Base-by-base conservation (phyloP, 1,140 invertebrate genomes). In the Pollicipes pollicipes region DNA sequence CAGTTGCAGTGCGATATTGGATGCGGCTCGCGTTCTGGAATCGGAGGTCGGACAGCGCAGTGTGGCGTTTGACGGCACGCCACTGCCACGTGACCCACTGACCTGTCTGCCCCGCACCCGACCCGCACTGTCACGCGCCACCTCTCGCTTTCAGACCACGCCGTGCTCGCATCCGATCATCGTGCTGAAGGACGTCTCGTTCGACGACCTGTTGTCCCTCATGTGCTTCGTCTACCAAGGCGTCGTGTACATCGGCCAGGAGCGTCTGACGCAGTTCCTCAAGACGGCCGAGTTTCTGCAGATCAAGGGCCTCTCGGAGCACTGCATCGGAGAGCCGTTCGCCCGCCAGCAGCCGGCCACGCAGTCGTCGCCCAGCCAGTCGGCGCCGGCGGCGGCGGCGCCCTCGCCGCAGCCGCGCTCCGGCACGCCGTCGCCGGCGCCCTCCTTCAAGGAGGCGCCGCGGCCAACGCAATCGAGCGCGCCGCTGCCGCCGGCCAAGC, bases 221-320 rank as follows among this genome's bases (percentile, higher is more conserved):
- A 77, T 84, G 26, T 78, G 79, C 70, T 84, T 84, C 73, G 83
- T 84, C 78, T 84, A 84, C 74, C 79, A 80, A 73, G 83, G 83
- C 66, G 85, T 87, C 80, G 86, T 87, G 21, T 87, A 86, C 73
- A 85, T 87, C 3, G 82, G 84, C 71, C 85, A 87, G 75, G 85
- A 87, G 72, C 82, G 85, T 72, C 77, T 88, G 37, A 80, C 83
- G 13, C 84, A 83, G 73, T 86, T 87, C 76, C 79, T 87, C 69
- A 84, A 83, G 69, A 86, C 85, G 30, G 86, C 86, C 66, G 85
- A 86, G 74, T 79, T 86, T 21, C 78, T 87, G 28, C 83, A 85
- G 72, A 84, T 87, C 29, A 85, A 86, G 77, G 86, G 86, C 69
- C 80, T 87, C 64, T 85, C 85, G 69, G 77, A 77, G 73, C 75